A percentile compares a stretch with the other conserved stretches of the same genome.
phyloP scores from a whole-genome alignment of 2,888 invertebrate genomes.

The Harmothoe impar region DNA sequence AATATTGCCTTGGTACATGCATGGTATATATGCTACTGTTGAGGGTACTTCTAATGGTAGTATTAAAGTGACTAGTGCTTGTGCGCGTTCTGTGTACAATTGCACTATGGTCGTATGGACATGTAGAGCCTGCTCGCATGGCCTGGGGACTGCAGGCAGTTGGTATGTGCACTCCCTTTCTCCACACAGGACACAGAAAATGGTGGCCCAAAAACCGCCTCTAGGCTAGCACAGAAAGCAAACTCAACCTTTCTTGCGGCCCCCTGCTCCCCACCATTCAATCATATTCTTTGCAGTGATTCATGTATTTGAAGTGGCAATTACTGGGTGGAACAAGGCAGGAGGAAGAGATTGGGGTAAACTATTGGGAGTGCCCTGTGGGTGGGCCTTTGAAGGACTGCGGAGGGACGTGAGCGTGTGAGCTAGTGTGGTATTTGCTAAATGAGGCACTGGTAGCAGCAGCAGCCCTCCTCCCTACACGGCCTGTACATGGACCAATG shows the following conservation, averaged over 20 bases:
- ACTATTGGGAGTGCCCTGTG: background rate
- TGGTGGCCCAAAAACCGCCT: background rate
- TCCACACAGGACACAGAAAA: background rate
- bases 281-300: background rate
- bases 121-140: background rate
- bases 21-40: too few relatives aligned
- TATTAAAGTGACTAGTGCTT: too few relatives aligned
- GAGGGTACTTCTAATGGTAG: too few relatives aligned
- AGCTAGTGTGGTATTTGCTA: too few relatives aligned
- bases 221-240: background rate
- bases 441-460: too few relatives aligned
- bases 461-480: too few relatives aligned
- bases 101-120: background rate
- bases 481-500: too few relatives aligned
- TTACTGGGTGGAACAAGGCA: conserved; percentile 11
- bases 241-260: background rate
- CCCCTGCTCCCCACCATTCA: conserved; percentile 13
- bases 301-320: conserved; percentile 21
- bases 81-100: too few relatives aligned
- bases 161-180: background rate
- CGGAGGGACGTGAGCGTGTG: too few relatives aligned
- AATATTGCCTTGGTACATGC: too few relatives aligned
- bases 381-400: too few relatives aligned
- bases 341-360: conserved; percentile 3
- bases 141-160: background rate